A percentile compares a stretch with the other conserved stretches of the same genome.
These are phyloP conservation scores for Flexamia atlantica DNA, from an alignment of 2,888 invertebrate species.

Conservation along the genomic window DNA sequence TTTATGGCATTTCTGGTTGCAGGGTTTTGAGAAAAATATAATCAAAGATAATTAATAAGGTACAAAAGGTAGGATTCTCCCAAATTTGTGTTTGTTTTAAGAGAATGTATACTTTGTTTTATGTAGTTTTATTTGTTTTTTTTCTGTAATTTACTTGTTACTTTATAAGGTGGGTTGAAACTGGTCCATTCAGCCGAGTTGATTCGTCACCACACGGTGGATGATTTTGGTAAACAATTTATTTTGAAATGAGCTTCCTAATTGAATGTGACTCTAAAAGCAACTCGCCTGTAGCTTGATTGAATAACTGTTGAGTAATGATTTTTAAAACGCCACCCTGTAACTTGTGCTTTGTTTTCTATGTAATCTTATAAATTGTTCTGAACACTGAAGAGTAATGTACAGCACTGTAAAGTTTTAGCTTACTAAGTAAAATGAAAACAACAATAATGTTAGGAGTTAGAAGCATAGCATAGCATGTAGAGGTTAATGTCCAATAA, in stretches of 20 bases:
- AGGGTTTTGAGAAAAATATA: no score
- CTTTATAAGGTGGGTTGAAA: slow-evolving; percentile 46
- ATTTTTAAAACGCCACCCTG: background rate
- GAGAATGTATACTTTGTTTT: no score
- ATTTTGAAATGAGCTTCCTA: background rate
- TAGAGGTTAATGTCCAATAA: background rate
- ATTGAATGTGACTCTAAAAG: background rate
- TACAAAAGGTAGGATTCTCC: no score
- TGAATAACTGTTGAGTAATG: background rate
- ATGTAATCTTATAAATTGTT: no score
- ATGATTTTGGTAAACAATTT: slow-evolving; percentile 47
- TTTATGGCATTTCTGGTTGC: no score
- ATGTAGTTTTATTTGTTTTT: background rate
- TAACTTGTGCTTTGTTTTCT: background rate
- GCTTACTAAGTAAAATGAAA: no score
- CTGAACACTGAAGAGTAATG: no score
- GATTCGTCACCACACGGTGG: slow-evolving; percentile 27
- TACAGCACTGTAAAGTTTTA: no score
- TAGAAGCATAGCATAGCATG: no score
- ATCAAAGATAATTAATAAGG: no score
- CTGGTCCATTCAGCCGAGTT: slow-evolving; percentile 45
- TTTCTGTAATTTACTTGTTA: background rate
- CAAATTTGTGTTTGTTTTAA: no score
- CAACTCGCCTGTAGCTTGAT: background rate
- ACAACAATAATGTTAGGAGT: background rate